These are phyloP conservation scores for Drosophila chauvacae DNA, from an alignment of 1,140 invertebrate genomes.

Conservation along the genomic window DNA sequence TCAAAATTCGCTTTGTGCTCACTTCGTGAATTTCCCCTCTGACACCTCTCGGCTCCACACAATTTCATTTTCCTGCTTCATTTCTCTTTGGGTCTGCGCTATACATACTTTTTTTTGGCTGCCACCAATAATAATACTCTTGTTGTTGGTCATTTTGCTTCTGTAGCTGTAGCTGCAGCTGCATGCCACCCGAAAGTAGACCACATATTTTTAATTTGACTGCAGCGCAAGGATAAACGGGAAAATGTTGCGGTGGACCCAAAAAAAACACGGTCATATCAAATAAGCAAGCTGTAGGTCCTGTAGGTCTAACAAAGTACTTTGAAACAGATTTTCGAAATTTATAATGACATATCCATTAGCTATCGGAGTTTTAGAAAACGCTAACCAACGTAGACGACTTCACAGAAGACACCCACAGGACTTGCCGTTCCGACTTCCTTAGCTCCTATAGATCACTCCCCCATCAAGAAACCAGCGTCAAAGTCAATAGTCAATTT, in stretches of 20 bases:
- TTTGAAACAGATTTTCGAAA: background rate
- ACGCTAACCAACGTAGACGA: too few species aligned
- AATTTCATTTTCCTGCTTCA: constrained; percentile 28
- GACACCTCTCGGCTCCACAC: constrained; percentile 1
- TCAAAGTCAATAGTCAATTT: too few species aligned
- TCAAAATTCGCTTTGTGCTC: constrained; percentile 73
- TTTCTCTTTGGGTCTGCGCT: constrained; percentile 29
- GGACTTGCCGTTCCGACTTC: too few species aligned
- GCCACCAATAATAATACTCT: constrained; percentile 70
- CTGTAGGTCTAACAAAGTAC: background rate
- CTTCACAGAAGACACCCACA: too few species aligned
- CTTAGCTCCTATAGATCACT: too few species aligned
- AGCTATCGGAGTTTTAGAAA: too few species aligned
- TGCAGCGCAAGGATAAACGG: constrained; percentile 43
- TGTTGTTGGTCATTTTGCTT: constrained; percentile 45
- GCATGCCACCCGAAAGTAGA: constrained; percentile 76
- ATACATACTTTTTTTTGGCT: constrained; percentile 30
- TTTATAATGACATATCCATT: background rate
- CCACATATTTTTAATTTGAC: constrained; percentile 81
- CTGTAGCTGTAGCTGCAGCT: constrained; percentile 26
- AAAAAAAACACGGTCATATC: constrained; percentile 15
- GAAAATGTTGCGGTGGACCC: constrained; percentile 37
- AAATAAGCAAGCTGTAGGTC: background rate
- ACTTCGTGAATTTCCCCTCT: constrained; percentile 60
- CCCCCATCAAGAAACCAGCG: too few species aligned